These are phyloP conservation scores for Myotis myotis DNA, from an alignment of 2,797 vertebrate species.

Conservation along the genomic window DNA sequence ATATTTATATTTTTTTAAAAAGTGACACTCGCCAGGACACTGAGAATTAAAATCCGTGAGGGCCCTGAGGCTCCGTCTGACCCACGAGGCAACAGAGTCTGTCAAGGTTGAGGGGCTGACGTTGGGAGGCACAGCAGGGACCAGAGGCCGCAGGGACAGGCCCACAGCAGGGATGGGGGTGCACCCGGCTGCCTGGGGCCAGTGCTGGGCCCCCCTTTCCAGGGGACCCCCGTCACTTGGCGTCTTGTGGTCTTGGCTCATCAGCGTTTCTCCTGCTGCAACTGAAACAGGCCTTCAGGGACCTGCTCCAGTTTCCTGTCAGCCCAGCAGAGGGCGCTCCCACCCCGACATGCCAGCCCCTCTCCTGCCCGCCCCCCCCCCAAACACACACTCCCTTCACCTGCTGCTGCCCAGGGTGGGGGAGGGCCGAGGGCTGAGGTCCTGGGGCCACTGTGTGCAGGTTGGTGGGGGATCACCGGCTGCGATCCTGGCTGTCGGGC, in stretches of 20 bases:
- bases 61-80: not conserved
- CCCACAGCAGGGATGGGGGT: too few relatives aligned
- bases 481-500: too few relatives aligned
- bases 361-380: not conserved
- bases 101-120: not conserved
- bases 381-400: not conserved
- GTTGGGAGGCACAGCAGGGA: not conserved
- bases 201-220: not conserved
- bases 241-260: not conserved
- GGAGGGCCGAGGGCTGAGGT: not conserved
- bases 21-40: not conserved
- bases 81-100: too few relatives aligned
- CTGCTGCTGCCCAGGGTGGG: not conserved
- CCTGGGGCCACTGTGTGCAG: not conserved
- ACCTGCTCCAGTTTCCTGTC: too few relatives aligned
- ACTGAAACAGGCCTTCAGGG: not conserved
- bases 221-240: not conserved
- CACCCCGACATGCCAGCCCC: too few relatives aligned
- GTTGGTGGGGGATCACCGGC: too few relatives aligned
- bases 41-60: not conserved
- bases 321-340: not conserved
- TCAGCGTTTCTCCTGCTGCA: too few relatives aligned
- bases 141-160: not conserved
- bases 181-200: not conserved
- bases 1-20: too few relatives aligned